Evolutionary conservation across 1,140 invertebrate genomes (phyloP).

Genomic region (Lepidurus couesii): DNA sequence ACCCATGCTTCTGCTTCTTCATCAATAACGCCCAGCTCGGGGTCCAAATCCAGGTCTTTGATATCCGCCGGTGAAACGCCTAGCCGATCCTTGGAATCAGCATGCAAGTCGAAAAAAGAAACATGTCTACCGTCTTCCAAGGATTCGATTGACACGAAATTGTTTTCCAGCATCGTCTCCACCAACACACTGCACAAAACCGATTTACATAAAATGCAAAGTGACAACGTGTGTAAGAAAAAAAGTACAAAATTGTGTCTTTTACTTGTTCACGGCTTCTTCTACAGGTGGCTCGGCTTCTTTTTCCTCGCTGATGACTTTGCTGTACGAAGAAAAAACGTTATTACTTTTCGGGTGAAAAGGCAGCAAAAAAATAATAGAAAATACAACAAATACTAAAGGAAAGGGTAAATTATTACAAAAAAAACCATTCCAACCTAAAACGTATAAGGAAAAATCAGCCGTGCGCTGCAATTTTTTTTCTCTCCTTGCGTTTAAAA

Average conservation of each 20-base stretch:
- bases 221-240: slow-evolving; percentile 50
- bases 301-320: slow-evolving; percentile 59
- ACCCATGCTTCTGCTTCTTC: slow-evolving; percentile 88
- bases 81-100: slow-evolving; percentile 37
- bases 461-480: not conserved
- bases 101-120: slow-evolving; percentile 29
- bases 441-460: slow-evolving; percentile 23
- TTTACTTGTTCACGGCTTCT: slow-evolving; percentile 49
- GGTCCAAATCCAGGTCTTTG: slow-evolving; percentile 57
- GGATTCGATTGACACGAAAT: slow-evolving; percentile 51
- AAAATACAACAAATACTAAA: not conserved
- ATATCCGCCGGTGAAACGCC: slow-evolving; percentile 48
- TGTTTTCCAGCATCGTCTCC: slow-evolving; percentile 45
- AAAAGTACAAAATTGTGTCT: slow-evolving; percentile 45
- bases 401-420: not conserved
- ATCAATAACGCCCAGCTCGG: slow-evolving; percentile 66
- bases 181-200: not conserved
- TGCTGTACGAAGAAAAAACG: slow-evolving; percentile 45
- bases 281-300: slow-evolving; percentile 49
- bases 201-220: slow-evolving; percentile 18
- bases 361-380: not conserved
- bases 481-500: too few species aligned
- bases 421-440: slow-evolving; percentile 25
- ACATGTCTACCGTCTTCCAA: slow-evolving; percentile 51
- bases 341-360: not conserved